Evolutionary conservation across 1,140 invertebrate species (phyloP).

Genomic region (Lordiphosa collinella): DNA sequence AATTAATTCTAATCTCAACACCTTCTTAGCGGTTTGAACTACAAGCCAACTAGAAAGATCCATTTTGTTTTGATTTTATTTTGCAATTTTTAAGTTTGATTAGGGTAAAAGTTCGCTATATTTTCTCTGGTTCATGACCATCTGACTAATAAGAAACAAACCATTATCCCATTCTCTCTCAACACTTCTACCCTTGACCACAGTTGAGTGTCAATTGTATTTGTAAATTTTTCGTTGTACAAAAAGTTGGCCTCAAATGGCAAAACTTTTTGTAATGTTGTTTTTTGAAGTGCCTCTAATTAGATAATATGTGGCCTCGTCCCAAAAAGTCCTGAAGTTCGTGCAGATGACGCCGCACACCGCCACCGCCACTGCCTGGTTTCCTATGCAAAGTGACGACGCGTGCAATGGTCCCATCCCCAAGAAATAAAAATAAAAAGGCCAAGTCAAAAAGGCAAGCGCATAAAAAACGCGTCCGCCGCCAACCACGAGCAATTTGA

Average conservation of each 20-base stretch:
- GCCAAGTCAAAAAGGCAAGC: constrained; percentile 58
- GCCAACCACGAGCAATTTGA: constrained; percentile 65
- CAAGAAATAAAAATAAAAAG: constrained; percentile 27
- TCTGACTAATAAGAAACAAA: neutral
- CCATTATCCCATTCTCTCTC: constrained; percentile 1
- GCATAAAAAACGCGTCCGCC: constrained; percentile 56
- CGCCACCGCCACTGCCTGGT: constrained; percentile 3
- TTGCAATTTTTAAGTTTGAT: too few species aligned
- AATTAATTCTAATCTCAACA: too few species aligned
- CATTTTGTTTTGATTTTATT: too few species aligned
- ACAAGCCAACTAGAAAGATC: too few species aligned
- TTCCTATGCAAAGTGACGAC: constrained; percentile 63
- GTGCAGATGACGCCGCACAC: constrained; percentile 52
- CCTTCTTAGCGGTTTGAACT: too few species aligned
- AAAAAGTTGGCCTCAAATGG: constrained; percentile 64
- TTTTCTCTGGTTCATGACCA: neutral
- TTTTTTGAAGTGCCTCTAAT: constrained; percentile 65
- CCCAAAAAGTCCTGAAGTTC: constrained; percentile 18
- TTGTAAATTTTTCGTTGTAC: constrained; percentile 17
- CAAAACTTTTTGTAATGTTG: constrained; percentile 74
- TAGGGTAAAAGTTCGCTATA: too few species aligned
- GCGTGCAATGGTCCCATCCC: constrained; percentile 41
- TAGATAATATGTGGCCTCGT: constrained; percentile 69
- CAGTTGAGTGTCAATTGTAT: constrained; percentile 44
- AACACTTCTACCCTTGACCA: constrained; percentile 15